phyloP scores from a whole-genome alignment of 2,888 invertebrate genomes.

The Leptinotarsa juncta region DNA sequence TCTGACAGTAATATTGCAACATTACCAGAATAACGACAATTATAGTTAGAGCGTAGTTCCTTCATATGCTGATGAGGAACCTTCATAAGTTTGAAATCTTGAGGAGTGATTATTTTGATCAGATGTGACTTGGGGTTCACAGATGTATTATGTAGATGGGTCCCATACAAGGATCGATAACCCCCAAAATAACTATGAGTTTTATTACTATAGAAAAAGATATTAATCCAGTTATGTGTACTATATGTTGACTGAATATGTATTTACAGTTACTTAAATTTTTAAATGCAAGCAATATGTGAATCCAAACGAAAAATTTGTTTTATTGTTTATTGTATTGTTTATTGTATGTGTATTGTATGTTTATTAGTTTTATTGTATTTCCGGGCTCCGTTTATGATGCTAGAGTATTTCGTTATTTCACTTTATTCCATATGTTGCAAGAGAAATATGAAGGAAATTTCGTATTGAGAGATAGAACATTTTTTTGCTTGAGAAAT shows the following conservation, averaged over 20 bases:
- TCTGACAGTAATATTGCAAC: background rate
- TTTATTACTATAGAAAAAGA: slow-evolving; percentile 26
- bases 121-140: slow-evolving; percentile 6
- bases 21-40: background rate
- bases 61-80: background rate
- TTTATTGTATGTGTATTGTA: background rate
- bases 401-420: slow-evolving; percentile 36
- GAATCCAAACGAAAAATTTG: background rate
- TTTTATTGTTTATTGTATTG: too few species aligned
- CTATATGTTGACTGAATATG: background rate
- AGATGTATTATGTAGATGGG: slow-evolving; percentile 22
- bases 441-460: slow-evolving; percentile 27
- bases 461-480: slow-evolving; percentile 30
- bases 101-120: background rate
- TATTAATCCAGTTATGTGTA: slow-evolving; percentile 19
- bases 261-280: background rate
- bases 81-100: background rate
- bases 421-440: slow-evolving; percentile 25
- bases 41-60: background rate
- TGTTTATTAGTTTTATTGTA: background rate
- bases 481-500: slow-evolving; percentile 31
- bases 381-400: slow-evolving; percentile 45
- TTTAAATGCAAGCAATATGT: slow-evolving; percentile 13
- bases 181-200: slow-evolving; percentile 14
- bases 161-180: slow-evolving; percentile 23